phyloP scores from a whole-genome alignment of 2,113 vertebrate species.

The Amazona guildingii region DNA sequence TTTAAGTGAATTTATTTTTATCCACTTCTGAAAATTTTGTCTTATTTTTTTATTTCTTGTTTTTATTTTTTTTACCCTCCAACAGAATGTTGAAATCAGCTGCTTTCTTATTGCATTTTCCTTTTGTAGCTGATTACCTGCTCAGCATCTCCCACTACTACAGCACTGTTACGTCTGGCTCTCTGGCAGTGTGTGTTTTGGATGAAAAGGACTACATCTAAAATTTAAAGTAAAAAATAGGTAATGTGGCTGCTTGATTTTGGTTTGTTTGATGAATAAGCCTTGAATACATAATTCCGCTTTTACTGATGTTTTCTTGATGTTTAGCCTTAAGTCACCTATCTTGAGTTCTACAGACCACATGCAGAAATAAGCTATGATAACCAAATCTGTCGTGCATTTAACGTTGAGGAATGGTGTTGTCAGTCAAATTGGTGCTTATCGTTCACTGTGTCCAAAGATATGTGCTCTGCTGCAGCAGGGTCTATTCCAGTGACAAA shows the following conservation, averaged over 20 bases:
- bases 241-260: neutral
- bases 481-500: neutral
- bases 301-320: neutral
- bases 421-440: rapidly evolving
- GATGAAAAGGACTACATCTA: rapidly evolving
- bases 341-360: rapidly evolving
- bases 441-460: neutral
- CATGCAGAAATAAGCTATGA: rapidly evolving
- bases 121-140: neutral
- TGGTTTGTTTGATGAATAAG: neutral
- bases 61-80: rapidly evolving
- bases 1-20: neutral
- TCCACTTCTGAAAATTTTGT: neutral
- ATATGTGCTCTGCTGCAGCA: neutral
- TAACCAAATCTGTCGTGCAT: rapidly evolving
- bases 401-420: rapidly evolving
- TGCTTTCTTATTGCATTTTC: neutral
- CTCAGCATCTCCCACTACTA: neutral
- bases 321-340: neutral
- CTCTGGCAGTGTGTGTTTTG: neutral
- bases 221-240: rapidly evolving
- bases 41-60: too few relatives aligned
- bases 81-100: neutral
- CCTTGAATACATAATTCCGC: rapidly evolving
- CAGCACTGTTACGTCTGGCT: rapidly evolving